Percentiles rank a stretch among this genome's conserved stretches.
Evolutionary conservation across 1,140 invertebrate species (phyloP).

Genomic region (Caenorhabditis inopinata): DNA sequence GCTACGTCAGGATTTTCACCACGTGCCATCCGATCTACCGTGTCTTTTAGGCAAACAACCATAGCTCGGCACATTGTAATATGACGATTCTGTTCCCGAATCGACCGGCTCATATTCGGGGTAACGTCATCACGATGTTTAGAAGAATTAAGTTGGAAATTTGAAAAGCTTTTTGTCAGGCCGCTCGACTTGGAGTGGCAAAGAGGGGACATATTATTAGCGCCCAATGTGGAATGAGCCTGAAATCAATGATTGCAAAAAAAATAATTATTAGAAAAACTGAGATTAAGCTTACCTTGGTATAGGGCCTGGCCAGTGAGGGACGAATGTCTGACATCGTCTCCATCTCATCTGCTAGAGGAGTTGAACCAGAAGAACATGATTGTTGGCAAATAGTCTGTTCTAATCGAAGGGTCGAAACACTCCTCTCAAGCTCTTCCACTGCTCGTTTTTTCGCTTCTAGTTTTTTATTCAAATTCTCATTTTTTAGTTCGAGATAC

Average conservation of each 20-base stretch:
- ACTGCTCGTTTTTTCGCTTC: constrained; percentile 17
- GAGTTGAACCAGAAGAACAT: neutral
- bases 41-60: constrained; percentile 13
- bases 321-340: constrained; percentile 1
- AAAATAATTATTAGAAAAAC: too few species aligned
- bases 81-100: constrained; percentile 9
- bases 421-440: constrained; percentile 5
- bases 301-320: neutral
- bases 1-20: constrained; percentile 14
- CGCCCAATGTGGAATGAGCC: neutral
- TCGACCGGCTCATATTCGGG: neutral
- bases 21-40: constrained; percentile 5
- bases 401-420: neutral
- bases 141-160: neutral
- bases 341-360: constrained; percentile 8
- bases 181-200: neutral
- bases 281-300: neutral
- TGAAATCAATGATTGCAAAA: neutral
- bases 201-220: constrained; percentile 1
- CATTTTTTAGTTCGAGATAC: constrained; percentile 5
- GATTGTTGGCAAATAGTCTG: constrained; percentile 17
- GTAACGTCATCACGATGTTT: neutral
- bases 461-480: constrained; percentile 15
- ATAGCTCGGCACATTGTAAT: constrained; percentile 16
- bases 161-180: constrained; percentile 10